phyloP scores from a whole-genome alignment of 2,888 invertebrate species.

The Ophion ventricosus region DNA sequence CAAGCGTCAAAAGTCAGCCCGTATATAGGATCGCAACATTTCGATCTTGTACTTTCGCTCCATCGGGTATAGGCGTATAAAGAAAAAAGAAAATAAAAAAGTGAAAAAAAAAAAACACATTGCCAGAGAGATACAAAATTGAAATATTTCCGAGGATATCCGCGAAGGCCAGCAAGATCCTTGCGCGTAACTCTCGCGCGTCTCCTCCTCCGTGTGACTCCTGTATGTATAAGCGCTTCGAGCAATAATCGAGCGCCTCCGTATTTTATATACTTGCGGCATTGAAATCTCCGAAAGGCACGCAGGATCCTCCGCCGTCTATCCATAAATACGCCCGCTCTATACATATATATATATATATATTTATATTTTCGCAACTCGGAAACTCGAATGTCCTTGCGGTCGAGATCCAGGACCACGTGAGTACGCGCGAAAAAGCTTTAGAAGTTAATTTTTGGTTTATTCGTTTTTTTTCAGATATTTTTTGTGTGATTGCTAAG shows the following conservation, averaged over 20 bases:
- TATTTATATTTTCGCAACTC: background rate
- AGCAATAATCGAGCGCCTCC: conserved; percentile 1
- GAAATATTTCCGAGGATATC: conserved; percentile 55
- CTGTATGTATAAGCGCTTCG: conserved; percentile 4
- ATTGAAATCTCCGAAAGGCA: conserved; percentile 64
- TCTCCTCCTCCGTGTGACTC: background rate
- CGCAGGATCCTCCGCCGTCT: conserved; percentile 17
- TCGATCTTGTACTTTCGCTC: conserved; percentile 42
- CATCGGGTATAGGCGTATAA: background rate
- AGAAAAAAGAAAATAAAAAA: conserved; percentile 24
- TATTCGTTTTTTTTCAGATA: too few species aligned
- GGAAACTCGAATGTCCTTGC: too few species aligned
- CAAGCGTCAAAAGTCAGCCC: conserved; percentile 24
- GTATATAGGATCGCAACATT: conserved; percentile 5
- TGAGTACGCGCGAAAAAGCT: too few species aligned
- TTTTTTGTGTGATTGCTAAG: too few species aligned
- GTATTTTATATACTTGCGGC: conserved; percentile 39
- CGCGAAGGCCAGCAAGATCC: conserved; percentile 51
- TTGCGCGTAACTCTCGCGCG: conserved; percentile 14
- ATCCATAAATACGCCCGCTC: background rate
- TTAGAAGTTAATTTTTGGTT: background rate
- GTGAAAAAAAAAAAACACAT: conserved; percentile 27
- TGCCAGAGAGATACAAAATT: conserved; percentile 19
- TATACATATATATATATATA: background rate
- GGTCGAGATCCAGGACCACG: too few species aligned